Evolutionary conservation across 1,140 invertebrate species (phyloP).

Genomic region (Sitobion miscanthi): DNA sequence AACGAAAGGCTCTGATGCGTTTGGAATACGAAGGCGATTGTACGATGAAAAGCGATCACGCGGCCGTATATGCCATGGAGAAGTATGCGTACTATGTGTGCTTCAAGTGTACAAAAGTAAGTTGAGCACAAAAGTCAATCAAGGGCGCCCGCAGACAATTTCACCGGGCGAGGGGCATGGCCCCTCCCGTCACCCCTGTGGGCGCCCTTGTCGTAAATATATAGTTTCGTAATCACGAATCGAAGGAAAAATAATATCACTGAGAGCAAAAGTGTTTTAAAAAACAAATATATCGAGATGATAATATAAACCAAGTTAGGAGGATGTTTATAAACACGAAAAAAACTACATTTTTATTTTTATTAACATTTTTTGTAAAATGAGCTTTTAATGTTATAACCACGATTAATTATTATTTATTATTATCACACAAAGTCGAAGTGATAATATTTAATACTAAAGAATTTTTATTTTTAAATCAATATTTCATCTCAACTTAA

Average conservation of each 20-base stretch:
- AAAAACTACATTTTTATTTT: too few species aligned
- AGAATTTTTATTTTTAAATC: not conserved
- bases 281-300: too few species aligned
- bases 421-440: not conserved
- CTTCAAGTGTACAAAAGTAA: conserved; percentile 92
- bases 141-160: too few species aligned
- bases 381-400: not conserved
- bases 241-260: too few species aligned
- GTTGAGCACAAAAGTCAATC: not conserved
- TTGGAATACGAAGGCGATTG: conserved; percentile 93
- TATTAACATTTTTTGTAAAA: not conserved
- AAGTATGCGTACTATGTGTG: conserved; percentile 98
- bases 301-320: too few species aligned
- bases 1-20: conserved; percentile 91
- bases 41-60: conserved; percentile 69
- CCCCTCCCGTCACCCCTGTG: too few species aligned
- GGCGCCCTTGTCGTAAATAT: too few species aligned
- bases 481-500: not conserved
- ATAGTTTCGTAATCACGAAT: too few species aligned
- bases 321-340: too few species aligned
- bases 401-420: too few species aligned
- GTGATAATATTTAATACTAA: not conserved
- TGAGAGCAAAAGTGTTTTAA: too few species aligned
- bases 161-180: too few species aligned
- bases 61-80: conserved; percentile 91